Percentiles rank a stretch among this genome's conserved stretches.
phyloP scores from a whole-genome alignment of 1,140 invertebrate genomes.

The Littorina saxatilis region DNA sequence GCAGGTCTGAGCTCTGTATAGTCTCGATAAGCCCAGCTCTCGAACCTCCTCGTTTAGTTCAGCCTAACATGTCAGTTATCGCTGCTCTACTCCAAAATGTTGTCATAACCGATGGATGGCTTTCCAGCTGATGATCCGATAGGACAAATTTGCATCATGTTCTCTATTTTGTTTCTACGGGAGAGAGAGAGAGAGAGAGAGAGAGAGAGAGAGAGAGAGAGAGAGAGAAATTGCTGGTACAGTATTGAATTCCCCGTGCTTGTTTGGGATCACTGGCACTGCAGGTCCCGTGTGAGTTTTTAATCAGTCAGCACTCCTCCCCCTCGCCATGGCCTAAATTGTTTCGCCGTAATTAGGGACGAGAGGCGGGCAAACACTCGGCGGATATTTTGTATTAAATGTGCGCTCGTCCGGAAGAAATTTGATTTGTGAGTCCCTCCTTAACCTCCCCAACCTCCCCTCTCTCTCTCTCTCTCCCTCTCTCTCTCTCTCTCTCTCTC shows the following conservation, averaged over 20 bases:
- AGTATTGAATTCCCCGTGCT: conserved; percentile 21
- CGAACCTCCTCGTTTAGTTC: not conserved
- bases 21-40: too few species aligned
- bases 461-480: not conserved
- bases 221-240: not conserved
- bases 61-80: conserved; percentile 24
- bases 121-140: conserved; percentile 33
- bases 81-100: conserved; percentile 1
- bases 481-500: not conserved
- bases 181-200: not conserved
- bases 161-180: not conserved
- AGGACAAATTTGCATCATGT: conserved; percentile 31
- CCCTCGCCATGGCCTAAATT: conserved; percentile 29
- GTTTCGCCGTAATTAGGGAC: conserved; percentile 27
- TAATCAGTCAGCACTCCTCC: conserved; percentile 17
- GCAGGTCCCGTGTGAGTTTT: conserved; percentile 32
- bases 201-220: not conserved
- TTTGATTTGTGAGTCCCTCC: conserved; percentile 30
- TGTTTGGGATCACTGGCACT: not conserved
- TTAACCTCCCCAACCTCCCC: not conserved
- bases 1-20: not conserved
- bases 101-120: conserved; percentile 32
- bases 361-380: conserved; percentile 20
- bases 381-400: conserved; percentile 27
- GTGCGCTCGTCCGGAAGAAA: conserved; percentile 9